Base-by-base conservation (phyloP, 2,888 invertebrate genomes). In the Xylocampa areola region DNA sequence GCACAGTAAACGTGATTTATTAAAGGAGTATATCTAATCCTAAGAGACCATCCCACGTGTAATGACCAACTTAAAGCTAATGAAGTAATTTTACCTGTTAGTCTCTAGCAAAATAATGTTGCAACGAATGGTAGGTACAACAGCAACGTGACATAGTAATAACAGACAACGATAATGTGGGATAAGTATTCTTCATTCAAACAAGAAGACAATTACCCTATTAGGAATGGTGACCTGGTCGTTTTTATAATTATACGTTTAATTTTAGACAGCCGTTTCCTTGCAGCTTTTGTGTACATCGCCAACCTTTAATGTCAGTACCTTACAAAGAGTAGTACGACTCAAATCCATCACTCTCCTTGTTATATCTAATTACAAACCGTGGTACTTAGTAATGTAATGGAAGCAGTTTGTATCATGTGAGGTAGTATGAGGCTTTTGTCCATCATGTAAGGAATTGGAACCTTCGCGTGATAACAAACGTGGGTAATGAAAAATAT, bases 151-250 rank as follows among this genome's bases (percentile, higher is more conserved):
- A 29, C 37, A 30, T 29, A 25, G 17, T 7, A 41, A 41, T 29
- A 29, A 25, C 5, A 14, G 8, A 23, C 13, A n/a, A 6, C n/a
- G 11, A 5, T 52, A 41, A 40, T 36, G 29, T 36, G 25, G 43
- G 30, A 27, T 14, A 21, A 7, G 8, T 59, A 23, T 44, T 30
- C 32, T 29, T 33, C 0, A 8, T 40, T 45, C 14, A 4, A 35
- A 17, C 16, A 40, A 32, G 21, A 32, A 23, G 21, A 23, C 21
- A 3, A 50, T 60, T 44, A 60, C 33, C 11, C 17, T 30, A 50
- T 65, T 63, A 69, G 14, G 45, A 48, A 63, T 16, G 14, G 49
- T 69, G 65, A 65, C 64, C 29, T 32, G n/a, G 49, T 49, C 2
- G 30, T 54, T 65, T 65, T 45, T 62, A 30, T 65, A 63, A 63